phyloP scores from a whole-genome alignment of 2,113 vertebrate species.

The Nannospalax galili region DNA sequence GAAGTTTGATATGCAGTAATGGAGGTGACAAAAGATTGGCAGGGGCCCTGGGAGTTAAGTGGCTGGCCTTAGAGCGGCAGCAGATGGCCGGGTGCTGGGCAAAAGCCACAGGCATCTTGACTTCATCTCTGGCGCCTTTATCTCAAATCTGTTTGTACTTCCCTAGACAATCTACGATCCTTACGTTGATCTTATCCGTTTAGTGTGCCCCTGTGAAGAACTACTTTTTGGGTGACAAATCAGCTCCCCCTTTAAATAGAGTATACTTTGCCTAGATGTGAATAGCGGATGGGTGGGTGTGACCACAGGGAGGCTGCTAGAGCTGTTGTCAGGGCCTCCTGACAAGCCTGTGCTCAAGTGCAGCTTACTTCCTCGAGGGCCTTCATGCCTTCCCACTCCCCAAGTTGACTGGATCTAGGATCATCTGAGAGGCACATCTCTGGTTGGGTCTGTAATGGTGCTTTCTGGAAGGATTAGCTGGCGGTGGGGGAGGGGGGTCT shows the following conservation, averaged over 20 bases:
- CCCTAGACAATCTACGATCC: slow-evolving; percentile 90
- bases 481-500: no score
- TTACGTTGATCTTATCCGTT: slow-evolving; percentile 90
- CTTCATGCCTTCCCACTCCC: background rate
- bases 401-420: background rate
- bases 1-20: slow-evolving; percentile 87
- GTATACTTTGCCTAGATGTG: slow-evolving; percentile 73
- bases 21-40: slow-evolving; percentile 88
- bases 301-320: background rate
- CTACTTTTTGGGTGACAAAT: slow-evolving; percentile 87
- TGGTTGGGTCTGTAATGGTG: background rate
- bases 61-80: slow-evolving; percentile 82
- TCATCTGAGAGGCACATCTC: background rate
- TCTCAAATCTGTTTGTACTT: slow-evolving; percentile 88
- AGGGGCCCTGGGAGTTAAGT: slow-evolving; percentile 85
- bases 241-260: slow-evolving; percentile 77
- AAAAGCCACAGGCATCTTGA: slow-evolving; percentile 83
- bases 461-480: background rate
- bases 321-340: background rate
- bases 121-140: slow-evolving; percentile 90
- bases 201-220: slow-evolving; percentile 85
- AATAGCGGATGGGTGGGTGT: slow-evolving; percentile 18
- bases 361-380: background rate
- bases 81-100: slow-evolving; percentile 84
- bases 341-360: background rate